phyloP scores from a whole-genome alignment of 2,113 vertebrate genomes.

The Dunckerocampus dactyliophorus region DNA sequence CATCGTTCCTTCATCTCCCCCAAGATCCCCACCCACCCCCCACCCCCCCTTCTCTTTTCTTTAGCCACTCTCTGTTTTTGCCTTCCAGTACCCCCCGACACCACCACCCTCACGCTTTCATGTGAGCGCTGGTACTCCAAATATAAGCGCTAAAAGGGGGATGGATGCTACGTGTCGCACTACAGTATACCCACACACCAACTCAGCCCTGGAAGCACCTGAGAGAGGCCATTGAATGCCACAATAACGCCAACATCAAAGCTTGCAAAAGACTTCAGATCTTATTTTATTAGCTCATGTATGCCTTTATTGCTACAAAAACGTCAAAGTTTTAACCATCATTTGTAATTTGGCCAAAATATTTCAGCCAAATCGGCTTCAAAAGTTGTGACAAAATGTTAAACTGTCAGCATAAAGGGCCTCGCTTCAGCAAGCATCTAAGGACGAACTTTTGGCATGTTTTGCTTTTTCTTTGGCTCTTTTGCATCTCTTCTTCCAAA shows the following conservation, averaged over 20 bases:
- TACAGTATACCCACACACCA: constrained; percentile 5
- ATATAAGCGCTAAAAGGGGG: constrained; percentile 30
- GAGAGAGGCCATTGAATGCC: constrained; percentile 40
- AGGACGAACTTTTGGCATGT: no score
- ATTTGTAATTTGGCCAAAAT: no score
- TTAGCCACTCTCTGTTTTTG: constrained; percentile 22
- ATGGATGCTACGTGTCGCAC: constrained; percentile 1
- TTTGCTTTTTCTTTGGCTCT: no score
- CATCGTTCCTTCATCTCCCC: constrained; percentile 67
- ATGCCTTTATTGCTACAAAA: constrained; percentile 6
- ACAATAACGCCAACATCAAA: constrained; percentile 36
- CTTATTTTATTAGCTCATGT: constrained; percentile 25
- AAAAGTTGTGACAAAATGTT: no score
- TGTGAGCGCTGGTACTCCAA: constrained; percentile 35
- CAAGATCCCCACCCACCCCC: constrained; percentile 35
- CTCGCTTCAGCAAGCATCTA: no score
- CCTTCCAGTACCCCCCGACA: constrained; percentile 10
- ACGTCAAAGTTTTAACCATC: no score
- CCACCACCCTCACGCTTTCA: constrained; percentile 27
- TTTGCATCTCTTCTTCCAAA: no score
- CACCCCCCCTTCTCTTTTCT: constrained; percentile 33
- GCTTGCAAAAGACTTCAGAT: constrained; percentile 40
- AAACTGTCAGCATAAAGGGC: no score
- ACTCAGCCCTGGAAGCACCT: constrained; percentile 30
- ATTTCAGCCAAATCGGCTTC: no score